Evolutionary conservation across 2,113 vertebrate genomes (phyloP), one percentile per base, ranked within the genome.

Genomic region (Thryonomys swinderianus): DNA sequence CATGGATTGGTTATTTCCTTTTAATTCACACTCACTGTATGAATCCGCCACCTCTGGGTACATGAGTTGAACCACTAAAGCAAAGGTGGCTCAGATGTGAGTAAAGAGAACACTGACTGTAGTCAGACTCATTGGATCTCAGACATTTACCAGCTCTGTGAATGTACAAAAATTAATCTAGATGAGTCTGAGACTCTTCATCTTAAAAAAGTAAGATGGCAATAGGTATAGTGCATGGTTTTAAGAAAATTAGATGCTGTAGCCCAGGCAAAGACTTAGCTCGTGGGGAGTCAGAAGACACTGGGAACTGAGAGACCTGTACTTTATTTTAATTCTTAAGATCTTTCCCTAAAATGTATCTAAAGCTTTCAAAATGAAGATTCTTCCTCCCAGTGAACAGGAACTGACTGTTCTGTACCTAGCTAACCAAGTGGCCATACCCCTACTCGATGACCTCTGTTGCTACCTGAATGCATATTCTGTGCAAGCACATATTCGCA

Each of bases 191-290:
- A 21, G 25, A 80, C 62, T 93, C 18, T 86, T 93, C 48, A 79
- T 25, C 17, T 55, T 45, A 14, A 74, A 74, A 55, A 64, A 48
- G n/a, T 76, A 79, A 45, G 13, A 83, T 25, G 61, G 17, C 32
- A 32, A 51, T 76, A 3, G 17, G 27, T 51, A 18, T 30, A 76
- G 8, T 18, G 45, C 16, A n/a, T 53, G 18, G 7, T 66, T 85
- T 94, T 64, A 91, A 40, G 61, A 30, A 85, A 85, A 94, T 85
- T 53, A 86, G 76, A 73, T 51, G 7, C 11, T 71, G n/a, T 81
- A 86, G 34, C 64, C n/a, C n/a, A 82, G 66, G 48, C 20, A 81
- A 95, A 73, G 25, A 62, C 0, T 86, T 71, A 59, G 10, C 20
- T 93, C 1, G 16, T 20, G 25, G 23, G 67, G 9, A 94, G 32